Evolutionary conservation across 2,888 invertebrate genomes (phyloP).

Genomic region (Scelioninae gen. 2): DNA sequence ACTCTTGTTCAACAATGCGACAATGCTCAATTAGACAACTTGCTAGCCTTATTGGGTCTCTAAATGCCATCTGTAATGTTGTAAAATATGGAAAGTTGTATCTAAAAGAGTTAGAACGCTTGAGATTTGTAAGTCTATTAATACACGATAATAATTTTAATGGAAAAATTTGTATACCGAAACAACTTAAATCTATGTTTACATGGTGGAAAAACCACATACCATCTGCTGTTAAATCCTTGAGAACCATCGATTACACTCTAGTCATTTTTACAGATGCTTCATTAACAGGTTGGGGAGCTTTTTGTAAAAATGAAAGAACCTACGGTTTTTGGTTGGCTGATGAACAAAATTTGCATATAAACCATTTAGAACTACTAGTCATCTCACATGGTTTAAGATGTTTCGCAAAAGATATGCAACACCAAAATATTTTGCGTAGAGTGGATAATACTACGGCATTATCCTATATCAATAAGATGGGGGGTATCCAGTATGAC

Average conservation of each 20-base stretch:
- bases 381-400: background rate
- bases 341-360: background rate
- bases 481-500: background rate
- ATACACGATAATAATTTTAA: background rate
- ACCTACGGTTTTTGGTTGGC: background rate
- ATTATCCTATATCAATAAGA: background rate
- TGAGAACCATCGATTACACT: too few relatives aligned
- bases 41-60: background rate
- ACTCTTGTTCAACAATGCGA: background rate
- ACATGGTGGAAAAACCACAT: too few relatives aligned
- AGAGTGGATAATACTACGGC: slow-evolving; percentile 3
- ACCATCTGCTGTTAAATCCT: too few relatives aligned
- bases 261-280: slow-evolving; percentile 8
- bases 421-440: background rate
- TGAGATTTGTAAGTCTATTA: background rate
- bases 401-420: background rate
- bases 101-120: background rate
- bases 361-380: background rate
- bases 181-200: too few relatives aligned
- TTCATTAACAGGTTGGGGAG: background rate
- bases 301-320: background rate
- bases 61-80: background rate
- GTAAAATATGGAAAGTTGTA: background rate
- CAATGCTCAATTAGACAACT: background rate
- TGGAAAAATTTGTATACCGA: background rate